Evolutionary conservation across 1,140 invertebrate genomes (phyloP), one percentile per base, ranked within the genome.

Genomic region (Papilio xuthus): DNA sequence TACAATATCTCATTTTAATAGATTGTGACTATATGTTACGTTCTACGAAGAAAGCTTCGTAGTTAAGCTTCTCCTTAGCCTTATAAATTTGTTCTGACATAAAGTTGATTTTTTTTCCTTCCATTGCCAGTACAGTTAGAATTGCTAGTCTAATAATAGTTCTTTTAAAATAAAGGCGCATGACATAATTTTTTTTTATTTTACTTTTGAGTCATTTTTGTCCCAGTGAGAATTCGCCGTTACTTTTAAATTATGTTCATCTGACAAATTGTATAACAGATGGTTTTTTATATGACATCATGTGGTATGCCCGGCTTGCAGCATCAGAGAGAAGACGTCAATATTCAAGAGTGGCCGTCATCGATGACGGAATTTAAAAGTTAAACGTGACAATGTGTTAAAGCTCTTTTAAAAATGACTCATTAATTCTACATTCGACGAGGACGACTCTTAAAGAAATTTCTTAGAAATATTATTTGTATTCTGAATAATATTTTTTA

Each of bases 211-310:
- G n/a, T 56, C 28, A 28, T 32, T 28, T 28, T 63, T 6, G 3
- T 28, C 23, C 3, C 60, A 32, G 60, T 63, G 60, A 63, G 60
- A 63, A 63, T 63, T 63, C 26, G 6, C 26, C 23, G 23, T 60
- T 60, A 60, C 20, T 60, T 12, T 26, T 12, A 26, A 15, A 28
- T 63, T 9, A 8, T 23, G 20, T 63, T 12, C 26, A 32, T 63
- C 26, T 1, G 0, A 63, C 13, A 63, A 63, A 13, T 37, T 63
- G 20, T 28, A 28, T 63, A 32, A 12, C 26, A 28, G 60, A 63
- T 63, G 60, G 60, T 60, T 13, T 63, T 63, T 63, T 63, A 12
- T 63, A 63, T 28, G 23, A 26, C 60, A 63, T 63, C 23, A 63
- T 63, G 15, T 63, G 60, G 15, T 28, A 28, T 63, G 28, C 60